phyloP scores from a whole-genome alignment of 2,797 vertebrate species.

The Malacoctenus gilli region DNA sequence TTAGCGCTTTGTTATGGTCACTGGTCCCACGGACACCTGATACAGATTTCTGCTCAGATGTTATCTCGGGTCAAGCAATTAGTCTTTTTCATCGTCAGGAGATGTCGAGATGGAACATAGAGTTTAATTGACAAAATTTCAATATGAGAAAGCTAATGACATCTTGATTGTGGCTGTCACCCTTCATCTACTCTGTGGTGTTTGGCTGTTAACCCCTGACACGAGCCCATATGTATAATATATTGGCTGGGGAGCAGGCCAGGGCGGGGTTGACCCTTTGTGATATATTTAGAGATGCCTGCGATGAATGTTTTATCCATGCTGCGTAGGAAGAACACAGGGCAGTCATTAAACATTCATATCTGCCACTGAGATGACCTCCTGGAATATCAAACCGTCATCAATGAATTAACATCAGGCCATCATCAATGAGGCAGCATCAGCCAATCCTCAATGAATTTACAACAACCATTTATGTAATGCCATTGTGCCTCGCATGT shows the following conservation, averaged over 20 bases:
- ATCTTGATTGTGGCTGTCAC: too few relatives aligned
- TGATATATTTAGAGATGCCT: constrained; percentile 80
- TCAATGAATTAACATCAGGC: constrained; percentile 74
- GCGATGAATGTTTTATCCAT: constrained; percentile 83
- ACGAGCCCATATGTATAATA: constrained; percentile 57
- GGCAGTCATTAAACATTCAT: constrained; percentile 83
- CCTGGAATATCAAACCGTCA: constrained; percentile 79
- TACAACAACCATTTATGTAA: constrained; percentile 28
- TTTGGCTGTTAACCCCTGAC: constrained; percentile 66
- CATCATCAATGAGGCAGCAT: constrained; percentile 52
- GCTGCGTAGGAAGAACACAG: constrained; percentile 78
- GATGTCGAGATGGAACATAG: neutral
- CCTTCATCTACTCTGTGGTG: constrained; percentile 26
- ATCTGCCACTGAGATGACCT: constrained; percentile 82
- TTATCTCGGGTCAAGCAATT: constrained; percentile 43
- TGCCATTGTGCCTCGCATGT: constrained; percentile 3
- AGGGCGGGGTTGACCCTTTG: constrained; percentile 67
- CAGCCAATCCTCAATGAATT: constrained; percentile 27
- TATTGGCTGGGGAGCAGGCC: constrained; percentile 44
- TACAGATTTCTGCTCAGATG: constrained; percentile 51
- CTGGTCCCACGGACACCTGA: constrained; percentile 49
- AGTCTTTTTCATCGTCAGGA: constrained; percentile 19
- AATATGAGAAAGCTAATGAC: too few relatives aligned
- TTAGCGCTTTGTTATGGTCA: constrained; percentile 48
- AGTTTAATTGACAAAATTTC: constrained; percentile 7